Evolutionary conservation across 2,888 invertebrate species (phyloP).

Genomic region (Philaethria dido): DNA sequence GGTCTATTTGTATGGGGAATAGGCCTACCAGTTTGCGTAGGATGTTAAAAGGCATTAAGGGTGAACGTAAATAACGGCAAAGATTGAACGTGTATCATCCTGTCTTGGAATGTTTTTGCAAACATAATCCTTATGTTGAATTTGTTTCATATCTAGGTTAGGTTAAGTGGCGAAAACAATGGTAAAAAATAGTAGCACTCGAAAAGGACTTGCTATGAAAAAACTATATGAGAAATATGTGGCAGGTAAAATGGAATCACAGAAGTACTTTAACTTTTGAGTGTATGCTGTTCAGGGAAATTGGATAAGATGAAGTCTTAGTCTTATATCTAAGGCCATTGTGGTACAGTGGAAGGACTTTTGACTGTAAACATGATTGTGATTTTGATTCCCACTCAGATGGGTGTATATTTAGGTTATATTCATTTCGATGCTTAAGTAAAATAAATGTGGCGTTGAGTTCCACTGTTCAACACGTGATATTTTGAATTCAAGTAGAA

Average conservation of each 20-base stretch:
- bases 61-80: slow-evolving; percentile 46
- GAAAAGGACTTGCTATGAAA: not conserved
- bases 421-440: too few relatives aligned
- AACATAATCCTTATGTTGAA: slow-evolving; percentile 35
- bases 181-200: not conserved
- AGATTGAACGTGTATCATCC: slow-evolving; percentile 44
- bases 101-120: slow-evolving; percentile 34
- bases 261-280: not conserved
- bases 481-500: too few relatives aligned
- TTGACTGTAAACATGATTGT: too few relatives aligned
- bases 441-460: too few relatives aligned
- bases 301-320: not conserved
- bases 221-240: not conserved
- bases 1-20: slow-evolving; percentile 45
- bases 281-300: not conserved
- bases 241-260: not conserved
- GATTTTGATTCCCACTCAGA: too few relatives aligned
- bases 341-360: too few relatives aligned
- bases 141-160: slow-evolving; percentile 31
- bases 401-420: too few relatives aligned
- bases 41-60: slow-evolving; percentile 46
- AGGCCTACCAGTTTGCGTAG: slow-evolving; percentile 46
- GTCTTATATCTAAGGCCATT: too few relatives aligned
- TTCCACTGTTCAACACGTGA: too few relatives aligned
- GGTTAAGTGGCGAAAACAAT: slow-evolving; percentile 24